Base-by-base conservation (phyloP, 2,113 vertebrate species). In the Siniperca knerii region DNA sequence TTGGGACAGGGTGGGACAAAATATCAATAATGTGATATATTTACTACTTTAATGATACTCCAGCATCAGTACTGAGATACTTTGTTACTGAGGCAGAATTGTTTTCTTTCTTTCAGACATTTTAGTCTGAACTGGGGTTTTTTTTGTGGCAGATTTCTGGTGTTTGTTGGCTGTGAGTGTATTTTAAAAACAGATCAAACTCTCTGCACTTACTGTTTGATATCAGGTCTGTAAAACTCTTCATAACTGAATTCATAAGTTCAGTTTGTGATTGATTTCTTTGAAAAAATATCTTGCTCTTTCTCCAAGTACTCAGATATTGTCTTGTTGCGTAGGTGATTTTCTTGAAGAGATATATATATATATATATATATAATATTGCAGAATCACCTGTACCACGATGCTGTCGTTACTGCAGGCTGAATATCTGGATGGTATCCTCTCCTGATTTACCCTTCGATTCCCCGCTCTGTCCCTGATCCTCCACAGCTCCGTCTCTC, bases 401-500 rank as follows among this genome's bases (percentile, higher is more conserved):
- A 67, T 35, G 2, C 9, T 25, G 13, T 46, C 42, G 42, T 42
- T 42, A 42, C 42, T 2, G 16, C 9, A 33, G 33, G 7, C 12
- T 10, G 44, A 54, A 65, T 35, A 35, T 16, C 50, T 48, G 46
- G 46, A 48, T 48, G 12, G 46, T 3, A 16, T 25, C 21, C 23
- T 20, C 6, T 71, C 44, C 20, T 73, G 46, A 6, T 52, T 57
- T 21, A 20, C 4, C 0, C 44, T 48, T 61, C 33, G 35, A 35
- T 33, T 76, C 55, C 16, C 16, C 5, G n/a, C 62, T 58, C 55
- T 8, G 44, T 16, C 25, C 52, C 68, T 42, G 6, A 54, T 66
- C 46, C 61, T 48, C 75, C 37, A 3, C 40, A 35, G 74, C 68
- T 54, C 25, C 25, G 46, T 79, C 64, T 78, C 68, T 68, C 54